phyloP scores from a whole-genome alignment of 2,113 vertebrate species.

The Deroptyus accipitrinus region DNA sequence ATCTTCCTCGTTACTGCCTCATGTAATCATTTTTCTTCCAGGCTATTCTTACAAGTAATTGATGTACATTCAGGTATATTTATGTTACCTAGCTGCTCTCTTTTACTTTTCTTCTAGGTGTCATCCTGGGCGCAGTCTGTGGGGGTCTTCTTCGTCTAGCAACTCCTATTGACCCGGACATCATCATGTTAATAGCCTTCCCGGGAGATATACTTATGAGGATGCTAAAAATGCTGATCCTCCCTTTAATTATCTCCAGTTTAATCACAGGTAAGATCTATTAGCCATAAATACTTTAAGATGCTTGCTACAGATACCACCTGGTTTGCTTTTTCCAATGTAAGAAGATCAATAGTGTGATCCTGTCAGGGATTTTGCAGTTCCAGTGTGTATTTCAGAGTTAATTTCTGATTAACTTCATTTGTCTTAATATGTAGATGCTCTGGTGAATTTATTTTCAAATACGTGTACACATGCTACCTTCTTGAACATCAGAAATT shows the following conservation, averaged over 20 bases:
- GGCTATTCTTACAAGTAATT: neutral
- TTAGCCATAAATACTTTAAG: constrained; percentile 36
- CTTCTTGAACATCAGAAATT: neutral
- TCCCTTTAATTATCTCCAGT: constrained; percentile 98
- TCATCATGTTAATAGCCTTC: constrained; percentile 96
- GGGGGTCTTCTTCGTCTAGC: constrained; percentile 90
- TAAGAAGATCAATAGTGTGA: neutral
- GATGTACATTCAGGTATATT: neutral
- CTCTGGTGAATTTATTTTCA: neutral
- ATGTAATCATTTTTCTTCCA: neutral
- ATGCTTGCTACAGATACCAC: constrained; percentile 8
- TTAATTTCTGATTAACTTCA: neutral
- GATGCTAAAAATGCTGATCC: constrained; percentile 99
- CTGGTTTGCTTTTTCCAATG: constrained; percentile 2
- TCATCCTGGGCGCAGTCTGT: constrained; percentile 89
- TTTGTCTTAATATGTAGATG: neutral
- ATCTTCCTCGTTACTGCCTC: neutral
- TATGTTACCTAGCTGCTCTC: neutral
- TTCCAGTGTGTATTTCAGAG: neutral
- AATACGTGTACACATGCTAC: neutral
- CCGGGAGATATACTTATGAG: constrained; percentile 98
- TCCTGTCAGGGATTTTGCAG: neutral
- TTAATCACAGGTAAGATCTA: constrained; percentile 92
- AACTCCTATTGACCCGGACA: constrained; percentile 91
- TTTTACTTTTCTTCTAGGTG: constrained; percentile 75